Conservation (phyloP, 2,888 invertebrate species). For the Ethmia dodecea region DNA sequence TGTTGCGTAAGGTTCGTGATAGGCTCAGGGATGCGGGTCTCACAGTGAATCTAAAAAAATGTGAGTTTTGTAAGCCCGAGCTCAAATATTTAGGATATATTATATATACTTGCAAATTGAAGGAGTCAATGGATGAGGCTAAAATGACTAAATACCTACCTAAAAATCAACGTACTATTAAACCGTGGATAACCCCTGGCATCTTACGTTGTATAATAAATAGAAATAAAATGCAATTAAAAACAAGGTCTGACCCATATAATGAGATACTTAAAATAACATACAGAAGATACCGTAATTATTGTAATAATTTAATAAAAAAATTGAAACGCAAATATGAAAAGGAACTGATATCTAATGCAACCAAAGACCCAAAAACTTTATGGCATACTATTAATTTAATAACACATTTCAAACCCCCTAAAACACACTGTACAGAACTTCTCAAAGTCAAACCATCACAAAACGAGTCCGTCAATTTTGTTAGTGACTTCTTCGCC, state of each 20-base stretch:
- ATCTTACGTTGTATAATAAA: constrained; percentile 1
- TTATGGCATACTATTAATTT: not conserved
- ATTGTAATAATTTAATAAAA: constrained; percentile 6
- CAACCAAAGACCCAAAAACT: not conserved
- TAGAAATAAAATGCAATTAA: constrained; percentile 5
- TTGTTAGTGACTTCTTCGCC: not conserved
- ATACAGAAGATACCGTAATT: constrained; percentile 7
- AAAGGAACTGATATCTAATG: not conserved
- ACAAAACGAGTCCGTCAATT: not conserved
- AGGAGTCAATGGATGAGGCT: no score
- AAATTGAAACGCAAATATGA: constrained; percentile 5
- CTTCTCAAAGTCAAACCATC: not conserved
- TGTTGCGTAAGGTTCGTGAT: no score
- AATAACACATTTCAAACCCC: not conserved
- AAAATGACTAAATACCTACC: no score
- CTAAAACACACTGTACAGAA: not conserved
- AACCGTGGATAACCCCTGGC: constrained; percentile 2
- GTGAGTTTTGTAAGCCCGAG: no score
- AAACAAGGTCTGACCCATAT: not conserved
- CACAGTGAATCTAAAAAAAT: no score
- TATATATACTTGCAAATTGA: no score
- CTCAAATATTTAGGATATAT: no score
- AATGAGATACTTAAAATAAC: constrained; percentile 4
- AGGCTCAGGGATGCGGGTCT: no score
- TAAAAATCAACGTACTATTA: not conserved